Evolutionary conservation across 2,113 vertebrate genomes (phyloP).

Genomic region (Perca flavescens): DNA sequence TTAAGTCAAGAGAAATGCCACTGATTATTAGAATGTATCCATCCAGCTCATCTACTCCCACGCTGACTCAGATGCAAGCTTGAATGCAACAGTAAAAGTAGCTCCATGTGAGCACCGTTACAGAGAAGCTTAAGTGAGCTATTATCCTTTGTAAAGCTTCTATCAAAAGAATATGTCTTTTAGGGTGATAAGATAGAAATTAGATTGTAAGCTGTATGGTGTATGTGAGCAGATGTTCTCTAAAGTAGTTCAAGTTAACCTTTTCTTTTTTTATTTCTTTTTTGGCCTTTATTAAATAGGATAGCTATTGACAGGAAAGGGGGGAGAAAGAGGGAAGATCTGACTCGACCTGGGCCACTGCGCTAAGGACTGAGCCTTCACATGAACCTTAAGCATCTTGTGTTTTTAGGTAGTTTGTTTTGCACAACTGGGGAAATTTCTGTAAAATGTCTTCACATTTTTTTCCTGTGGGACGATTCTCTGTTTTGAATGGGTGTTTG

Average conservation of each 20-base stretch:
- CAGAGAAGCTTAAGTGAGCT: background rate
- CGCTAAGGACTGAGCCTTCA: no score
- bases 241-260: background rate
- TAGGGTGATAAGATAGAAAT: background rate
- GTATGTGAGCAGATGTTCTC: background rate
- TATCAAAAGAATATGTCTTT: slow-evolving; percentile 1
- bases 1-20: slow-evolving; percentile 21
- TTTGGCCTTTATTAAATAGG: no score
- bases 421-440: background rate
- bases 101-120: background rate
- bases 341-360: no score
- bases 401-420: background rate
- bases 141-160: background rate
- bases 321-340: no score
- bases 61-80: slow-evolving; percentile 27
- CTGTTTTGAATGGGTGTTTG: background rate
- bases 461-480: background rate
- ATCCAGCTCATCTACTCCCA: background rate
- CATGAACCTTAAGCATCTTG: no score
- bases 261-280: no score
- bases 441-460: background rate
- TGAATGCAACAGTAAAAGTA: slow-evolving; percentile 1
- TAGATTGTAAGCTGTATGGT: background rate
- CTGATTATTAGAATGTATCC: background rate
- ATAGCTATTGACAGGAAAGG: no score